Evolutionary conservation across 2,113 vertebrate species (phyloP).

Genomic region (Carassius gibelio): DNA sequence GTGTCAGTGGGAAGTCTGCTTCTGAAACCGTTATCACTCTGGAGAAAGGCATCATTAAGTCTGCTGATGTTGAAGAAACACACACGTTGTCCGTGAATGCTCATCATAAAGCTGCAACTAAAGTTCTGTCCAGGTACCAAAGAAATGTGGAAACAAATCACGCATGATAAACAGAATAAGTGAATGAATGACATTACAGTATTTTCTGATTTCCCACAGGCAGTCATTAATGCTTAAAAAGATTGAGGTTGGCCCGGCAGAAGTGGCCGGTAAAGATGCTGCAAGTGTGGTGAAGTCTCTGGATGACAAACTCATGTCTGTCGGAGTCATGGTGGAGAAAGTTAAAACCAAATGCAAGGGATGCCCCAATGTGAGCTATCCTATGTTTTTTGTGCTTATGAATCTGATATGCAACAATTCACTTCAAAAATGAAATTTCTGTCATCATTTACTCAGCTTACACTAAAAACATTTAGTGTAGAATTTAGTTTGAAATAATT

Average conservation of each 20-base stretch:
- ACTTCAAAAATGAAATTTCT: no score
- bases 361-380: constrained; percentile 83
- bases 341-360: constrained; percentile 78
- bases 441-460: no score
- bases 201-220: constrained; percentile 66
- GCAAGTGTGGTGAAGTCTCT: constrained; percentile 78
- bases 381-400: not conserved
- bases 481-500: no score
- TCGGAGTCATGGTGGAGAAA: constrained; percentile 81
- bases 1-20: constrained; percentile 78
- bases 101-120: constrained; percentile 73
- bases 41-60: constrained; percentile 86
- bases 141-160: not conserved
- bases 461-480: no score
- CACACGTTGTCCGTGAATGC: constrained; percentile 76
- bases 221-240: constrained; percentile 83
- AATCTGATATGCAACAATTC: not conserved
- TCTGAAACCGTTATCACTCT: constrained; percentile 86
- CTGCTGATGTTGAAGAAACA: constrained; percentile 84
- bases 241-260: constrained; percentile 76
- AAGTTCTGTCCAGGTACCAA: constrained; percentile 84
- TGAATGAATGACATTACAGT: not conserved
- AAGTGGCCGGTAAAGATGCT: constrained; percentile 82
- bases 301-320: constrained; percentile 79
- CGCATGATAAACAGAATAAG: not conserved